Conservation (phyloP, 2,113 vertebrate species). For the Heterochromis multidens region DNA sequence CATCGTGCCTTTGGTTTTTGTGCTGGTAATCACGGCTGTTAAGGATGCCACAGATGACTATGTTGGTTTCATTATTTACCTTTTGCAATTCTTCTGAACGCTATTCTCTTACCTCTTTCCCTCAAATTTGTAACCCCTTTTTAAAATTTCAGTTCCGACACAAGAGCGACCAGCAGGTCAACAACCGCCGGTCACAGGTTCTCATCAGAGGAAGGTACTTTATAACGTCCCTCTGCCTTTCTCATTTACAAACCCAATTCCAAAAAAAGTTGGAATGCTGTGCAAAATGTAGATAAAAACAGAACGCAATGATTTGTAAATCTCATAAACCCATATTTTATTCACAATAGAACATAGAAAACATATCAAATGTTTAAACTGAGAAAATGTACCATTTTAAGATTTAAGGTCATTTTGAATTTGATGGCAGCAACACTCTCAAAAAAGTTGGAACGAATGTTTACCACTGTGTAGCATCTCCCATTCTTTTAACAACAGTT, state of each 20-base stretch:
- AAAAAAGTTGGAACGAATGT: neutral
- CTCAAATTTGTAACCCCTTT: neutral
- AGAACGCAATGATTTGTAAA: neutral
- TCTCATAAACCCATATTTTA: too few species aligned
- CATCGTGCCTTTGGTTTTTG: constrained; percentile 94
- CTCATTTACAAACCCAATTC: neutral
- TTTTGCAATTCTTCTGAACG: neutral
- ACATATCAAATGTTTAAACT: neutral
- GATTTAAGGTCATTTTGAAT: neutral
- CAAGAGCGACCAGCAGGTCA: constrained; percentile 91
- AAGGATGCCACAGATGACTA: constrained; percentile 94
- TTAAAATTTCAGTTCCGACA: constrained; percentile 82
- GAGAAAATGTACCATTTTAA: neutral
- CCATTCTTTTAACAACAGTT: neutral
- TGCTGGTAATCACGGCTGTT: constrained; percentile 89
- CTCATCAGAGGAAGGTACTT: constrained; percentile 81
- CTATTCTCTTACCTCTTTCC: neutral
- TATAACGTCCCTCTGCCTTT: neutral
- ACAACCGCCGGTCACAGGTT: constrained; percentile 91
- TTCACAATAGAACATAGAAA: neutral
- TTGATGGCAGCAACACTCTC: neutral
- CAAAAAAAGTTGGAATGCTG: neutral
- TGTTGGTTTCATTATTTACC: constrained; percentile 65
- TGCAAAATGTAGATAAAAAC: neutral
- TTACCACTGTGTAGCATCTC: neutral